Evolutionary conservation across 2,113 vertebrate genomes (phyloP).

Genomic region (Mesoclemmys tuberculata): DNA sequence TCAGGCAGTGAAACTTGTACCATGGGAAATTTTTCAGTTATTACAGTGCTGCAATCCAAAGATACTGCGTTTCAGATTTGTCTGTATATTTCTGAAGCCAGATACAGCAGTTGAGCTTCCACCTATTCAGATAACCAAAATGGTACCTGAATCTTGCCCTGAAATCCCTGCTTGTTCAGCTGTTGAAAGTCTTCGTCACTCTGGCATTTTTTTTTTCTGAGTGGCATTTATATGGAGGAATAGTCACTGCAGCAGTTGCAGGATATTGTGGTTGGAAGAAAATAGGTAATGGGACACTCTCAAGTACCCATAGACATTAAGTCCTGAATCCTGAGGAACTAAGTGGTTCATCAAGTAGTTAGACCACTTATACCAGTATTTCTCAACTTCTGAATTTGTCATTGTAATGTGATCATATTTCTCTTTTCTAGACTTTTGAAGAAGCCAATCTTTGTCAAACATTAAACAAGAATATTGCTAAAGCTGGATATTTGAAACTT

Average conservation of each 20-base stretch:
- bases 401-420: background rate
- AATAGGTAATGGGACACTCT: background rate
- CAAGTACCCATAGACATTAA: background rate
- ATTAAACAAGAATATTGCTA: slow-evolving; percentile 84
- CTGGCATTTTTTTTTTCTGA: background rate
- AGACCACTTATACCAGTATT: background rate
- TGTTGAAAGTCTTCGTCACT: background rate
- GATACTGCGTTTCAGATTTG: background rate
- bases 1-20: background rate
- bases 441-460: slow-evolving; percentile 86
- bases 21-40: background rate
- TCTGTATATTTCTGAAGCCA: background rate
- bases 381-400: background rate
- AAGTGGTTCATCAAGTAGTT: background rate
- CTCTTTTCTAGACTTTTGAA: slow-evolving; percentile 83
- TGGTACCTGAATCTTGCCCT: background rate
- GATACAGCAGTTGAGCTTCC: background rate
- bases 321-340: background rate
- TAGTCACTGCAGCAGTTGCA: background rate
- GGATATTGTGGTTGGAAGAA: background rate
- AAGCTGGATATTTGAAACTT: slow-evolving; percentile 91
- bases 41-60: background rate
- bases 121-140: background rate
- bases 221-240: background rate
- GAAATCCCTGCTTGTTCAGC: background rate